Percentiles rank a stretch among this genome's conserved stretches.
phyloP scores from a whole-genome alignment of 1,140 invertebrate species.

The Notospermus geniculatus region DNA sequence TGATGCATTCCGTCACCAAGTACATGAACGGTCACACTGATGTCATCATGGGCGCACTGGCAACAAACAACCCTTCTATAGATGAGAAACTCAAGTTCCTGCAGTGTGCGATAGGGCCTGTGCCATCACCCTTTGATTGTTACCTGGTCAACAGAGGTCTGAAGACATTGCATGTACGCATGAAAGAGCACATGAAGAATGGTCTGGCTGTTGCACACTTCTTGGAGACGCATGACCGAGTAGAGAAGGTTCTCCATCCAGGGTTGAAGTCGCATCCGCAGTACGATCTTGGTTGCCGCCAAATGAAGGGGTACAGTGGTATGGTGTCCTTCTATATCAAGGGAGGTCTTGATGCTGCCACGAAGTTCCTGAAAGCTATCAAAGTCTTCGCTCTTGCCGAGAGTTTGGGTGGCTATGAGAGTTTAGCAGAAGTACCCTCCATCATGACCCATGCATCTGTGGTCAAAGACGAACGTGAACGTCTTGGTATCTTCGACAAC shows the following conservation, averaged over 20 bases:
- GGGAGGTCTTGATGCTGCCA: slow-evolving; percentile 71
- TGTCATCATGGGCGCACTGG: slow-evolving; percentile 87
- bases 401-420: slow-evolving; percentile 94
- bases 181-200: slow-evolving; percentile 84
- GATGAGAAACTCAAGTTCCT: slow-evolving; percentile 74
- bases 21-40: slow-evolving; percentile 99
- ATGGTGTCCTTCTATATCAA: slow-evolving; percentile 66
- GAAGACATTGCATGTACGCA: slow-evolving; percentile 88
- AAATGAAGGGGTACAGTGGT: slow-evolving; percentile 87
- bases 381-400: slow-evolving; percentile 79
- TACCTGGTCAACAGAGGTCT: slow-evolving; percentile 89
- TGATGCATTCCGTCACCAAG: slow-evolving; percentile 92
- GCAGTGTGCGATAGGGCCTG: slow-evolving; percentile 88
- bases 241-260: slow-evolving; percentile 83
- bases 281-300: slow-evolving; percentile 76
- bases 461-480: slow-evolving; percentile 64
- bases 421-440: slow-evolving; percentile 66
- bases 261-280: slow-evolving; percentile 89
- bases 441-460: slow-evolving; percentile 60
- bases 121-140: slow-evolving; percentile 96
- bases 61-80: slow-evolving; percentile 72
- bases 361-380: slow-evolving; percentile 64
- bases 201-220: slow-evolving; percentile 74
- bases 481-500: slow-evolving; percentile 81
- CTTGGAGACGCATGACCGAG: slow-evolving; percentile 73